Percentiles rank a stretch among this genome's conserved stretches.
These are phyloP conservation scores for Morpho deidamia DNA, from an alignment of 2,888 invertebrate genomes.

Conservation along the genomic window DNA sequence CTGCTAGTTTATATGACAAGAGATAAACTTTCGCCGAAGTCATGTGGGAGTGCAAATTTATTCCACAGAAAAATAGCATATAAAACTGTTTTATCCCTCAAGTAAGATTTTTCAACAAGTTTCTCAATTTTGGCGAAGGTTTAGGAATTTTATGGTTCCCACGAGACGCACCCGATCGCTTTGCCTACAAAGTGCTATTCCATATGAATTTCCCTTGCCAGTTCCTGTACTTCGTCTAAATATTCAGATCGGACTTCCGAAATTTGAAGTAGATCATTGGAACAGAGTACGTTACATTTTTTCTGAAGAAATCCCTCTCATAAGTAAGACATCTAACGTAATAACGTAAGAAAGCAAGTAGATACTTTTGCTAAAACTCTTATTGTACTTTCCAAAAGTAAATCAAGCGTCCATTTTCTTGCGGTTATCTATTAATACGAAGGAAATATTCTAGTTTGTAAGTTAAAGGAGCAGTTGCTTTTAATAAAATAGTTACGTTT, in stretches of 20 bases:
- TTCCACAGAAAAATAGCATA: constrained; percentile 28
- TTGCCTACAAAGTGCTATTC: constrained; percentile 66
- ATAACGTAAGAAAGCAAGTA: neutral
- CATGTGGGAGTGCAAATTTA: constrained; percentile 11
- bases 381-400: too few relatives aligned
- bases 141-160: constrained; percentile 58
- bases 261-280: constrained; percentile 33
- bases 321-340: neutral
- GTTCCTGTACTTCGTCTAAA: constrained; percentile 16
- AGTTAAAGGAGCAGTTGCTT: too few relatives aligned
- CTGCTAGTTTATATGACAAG: too few relatives aligned
- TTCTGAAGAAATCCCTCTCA: neutral
- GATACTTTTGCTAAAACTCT: neutral
- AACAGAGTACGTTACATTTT: constrained; percentile 33
- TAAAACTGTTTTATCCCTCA: constrained; percentile 44
- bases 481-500: too few relatives aligned
- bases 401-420: too few relatives aligned
- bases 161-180: constrained; percentile 53
- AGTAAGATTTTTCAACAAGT: constrained; percentile 66
- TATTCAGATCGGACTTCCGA: constrained; percentile 19
- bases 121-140: constrained; percentile 54
- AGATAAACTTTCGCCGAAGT: neutral
- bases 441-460: too few relatives aligned
- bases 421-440: too few relatives aligned
- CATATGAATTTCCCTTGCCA: constrained; percentile 54